These are phyloP conservation scores for Syrphus vitripennis DNA, from an alignment of 2,888 invertebrate genomes.

Conservation along the genomic window DNA sequence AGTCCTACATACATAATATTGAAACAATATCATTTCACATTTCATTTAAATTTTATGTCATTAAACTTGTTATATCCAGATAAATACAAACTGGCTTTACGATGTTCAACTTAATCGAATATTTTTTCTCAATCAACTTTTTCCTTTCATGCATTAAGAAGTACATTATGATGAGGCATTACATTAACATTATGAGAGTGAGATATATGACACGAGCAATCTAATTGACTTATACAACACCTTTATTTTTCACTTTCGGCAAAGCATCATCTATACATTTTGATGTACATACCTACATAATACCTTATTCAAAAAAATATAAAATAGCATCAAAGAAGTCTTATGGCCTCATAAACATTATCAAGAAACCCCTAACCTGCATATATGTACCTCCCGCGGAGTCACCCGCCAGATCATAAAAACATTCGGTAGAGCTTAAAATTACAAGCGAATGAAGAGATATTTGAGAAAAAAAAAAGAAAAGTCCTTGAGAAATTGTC, in stretches of 20 bases:
- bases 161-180: neutral
- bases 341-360: neutral
- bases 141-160: neutral
- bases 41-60: neutral
- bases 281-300: neutral
- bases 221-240: constrained; percentile 16
- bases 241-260: neutral
- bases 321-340: neutral
- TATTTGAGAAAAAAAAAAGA: neutral
- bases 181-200: neutral
- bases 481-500: neutral
- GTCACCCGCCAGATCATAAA: neutral
- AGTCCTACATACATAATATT: neutral
- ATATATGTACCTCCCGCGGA: no score
- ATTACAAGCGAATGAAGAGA: neutral
- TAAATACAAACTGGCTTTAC: neutral
- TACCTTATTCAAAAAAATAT: neutral
- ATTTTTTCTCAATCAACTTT: neutral
- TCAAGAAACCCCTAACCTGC: neutral
- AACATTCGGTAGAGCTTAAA: neutral
- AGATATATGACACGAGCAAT: neutral
- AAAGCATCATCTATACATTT: neutral
- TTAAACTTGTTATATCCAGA: neutral
- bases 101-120: neutral
- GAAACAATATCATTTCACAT: neutral